Conservation (phyloP, 2,113 vertebrate genomes). For the Ptychochromis oligacanthus region DNA sequence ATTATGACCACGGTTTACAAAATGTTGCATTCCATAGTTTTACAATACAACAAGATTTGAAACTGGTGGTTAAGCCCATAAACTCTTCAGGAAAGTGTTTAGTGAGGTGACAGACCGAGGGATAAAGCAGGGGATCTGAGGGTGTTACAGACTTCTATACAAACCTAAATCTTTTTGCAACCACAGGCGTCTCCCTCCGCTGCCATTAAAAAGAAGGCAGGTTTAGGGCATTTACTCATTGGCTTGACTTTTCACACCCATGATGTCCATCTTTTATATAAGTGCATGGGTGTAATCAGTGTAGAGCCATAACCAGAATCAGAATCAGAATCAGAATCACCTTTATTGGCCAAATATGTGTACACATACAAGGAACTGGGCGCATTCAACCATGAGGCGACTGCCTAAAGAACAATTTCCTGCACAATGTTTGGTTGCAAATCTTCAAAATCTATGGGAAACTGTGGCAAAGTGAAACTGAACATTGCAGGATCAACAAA, state of each 20-base stretch:
- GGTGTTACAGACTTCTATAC: too few species aligned
- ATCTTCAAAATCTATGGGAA: not conserved
- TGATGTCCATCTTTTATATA: not conserved
- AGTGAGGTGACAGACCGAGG: too few species aligned
- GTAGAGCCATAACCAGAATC: not conserved
- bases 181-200: not conserved
- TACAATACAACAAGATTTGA: not conserved
- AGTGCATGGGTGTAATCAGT: not conserved
- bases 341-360: too few species aligned
- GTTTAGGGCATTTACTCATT: too few species aligned
- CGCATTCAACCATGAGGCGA: too few species aligned
- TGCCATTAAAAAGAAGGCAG: too few species aligned
- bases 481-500: not conserved
- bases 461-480: not conserved
- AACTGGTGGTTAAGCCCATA: not conserved
- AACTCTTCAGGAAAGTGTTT: too few species aligned
- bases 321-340: too few species aligned
- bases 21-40: too few species aligned
- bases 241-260: not conserved
- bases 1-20: not conserved
- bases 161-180: too few species aligned
- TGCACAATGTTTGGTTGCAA: not conserved
- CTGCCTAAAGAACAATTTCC: not conserved
- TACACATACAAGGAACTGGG: too few species aligned
- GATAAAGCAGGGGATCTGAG: too few species aligned